phyloP scores from a whole-genome alignment of 2,888 invertebrate genomes.

The Listrodromus nycthemerus region DNA sequence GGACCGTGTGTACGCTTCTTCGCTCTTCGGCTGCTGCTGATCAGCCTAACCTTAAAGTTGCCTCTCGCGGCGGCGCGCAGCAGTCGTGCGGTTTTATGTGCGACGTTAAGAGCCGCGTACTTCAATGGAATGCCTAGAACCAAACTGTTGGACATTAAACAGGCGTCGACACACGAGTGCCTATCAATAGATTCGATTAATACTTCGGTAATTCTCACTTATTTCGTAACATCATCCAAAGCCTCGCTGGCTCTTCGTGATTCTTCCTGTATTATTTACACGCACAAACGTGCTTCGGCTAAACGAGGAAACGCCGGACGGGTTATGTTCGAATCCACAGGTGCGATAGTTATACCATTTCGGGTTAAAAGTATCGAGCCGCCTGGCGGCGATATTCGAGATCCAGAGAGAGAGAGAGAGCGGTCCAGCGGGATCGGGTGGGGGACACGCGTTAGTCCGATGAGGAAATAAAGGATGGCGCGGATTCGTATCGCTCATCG shows the following conservation, averaged over 20 bases:
- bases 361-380: neutral
- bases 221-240: neutral
- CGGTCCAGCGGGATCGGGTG: neutral
- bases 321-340: neutral
- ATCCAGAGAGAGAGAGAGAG: neutral
- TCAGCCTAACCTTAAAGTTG: conserved; percentile 1
- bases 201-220: neutral
- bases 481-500: conserved; percentile 1
- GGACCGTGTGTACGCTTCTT: conserved; percentile 3
- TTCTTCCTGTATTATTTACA: conserved; percentile 6
- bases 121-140: neutral
- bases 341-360: neutral
- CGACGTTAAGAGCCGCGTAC: neutral
- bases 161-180: conserved; percentile 18
- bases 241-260: neutral
- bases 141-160: neutral
- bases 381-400: conserved; percentile 10
- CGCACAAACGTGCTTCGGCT: neutral
- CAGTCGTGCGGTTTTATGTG: neutral
- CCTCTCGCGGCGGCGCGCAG: neutral
- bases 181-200: conserved; percentile 3
- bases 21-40: conserved; percentile 16
- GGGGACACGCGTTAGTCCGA: conserved; percentile 20
- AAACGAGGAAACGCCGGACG: neutral
- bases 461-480: conserved; percentile 61